Base-by-base conservation (phyloP, 2,113 vertebrate species). In the Ancistrus triradiatus region DNA sequence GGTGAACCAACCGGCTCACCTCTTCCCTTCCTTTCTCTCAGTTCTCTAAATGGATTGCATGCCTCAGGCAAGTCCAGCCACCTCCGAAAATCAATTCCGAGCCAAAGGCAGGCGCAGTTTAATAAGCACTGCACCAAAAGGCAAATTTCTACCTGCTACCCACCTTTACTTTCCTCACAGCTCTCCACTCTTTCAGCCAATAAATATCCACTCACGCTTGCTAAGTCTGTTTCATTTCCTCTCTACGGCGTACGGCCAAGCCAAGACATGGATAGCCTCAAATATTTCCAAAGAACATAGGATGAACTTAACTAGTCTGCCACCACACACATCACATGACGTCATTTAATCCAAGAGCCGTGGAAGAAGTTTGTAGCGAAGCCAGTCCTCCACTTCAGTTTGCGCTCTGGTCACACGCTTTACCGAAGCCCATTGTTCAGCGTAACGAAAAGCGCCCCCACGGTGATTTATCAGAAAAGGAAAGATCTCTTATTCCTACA, bases 81-180 rank as follows among this genome's bases (percentile, higher is more conserved):
- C 59, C 53, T 59, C 47, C 10, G 31, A 63, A 67, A 68, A 63
- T 72, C 70, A 58, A 72, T 68, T 72, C 31, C 19, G 18, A 35
- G 31, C 19, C 59, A 60, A 60, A 58, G 24, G 38, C 52, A 31
- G 44, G 59, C 48, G 51, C 43, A 25, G 15, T 66, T 66, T 58
- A 58, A 66, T 66, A 52, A 57, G 44, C 6, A 10, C 3, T 9
- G 28, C 52, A 22, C 42, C 28, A 57, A 48, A 37, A 66, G 33
- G 25, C 31, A 50, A 57, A 27, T 27, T 24, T 4, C 21, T n/a
- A 27, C 24, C 5, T 10, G 6, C 27, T n/a, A n/a, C n/a, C n/a
- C n/a, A n/a, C n/a, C n/a, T n/a, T n/a, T n/a, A n/a, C 11, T 49
- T 10, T 60, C 44, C 28, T 21, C 18, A 28, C 46, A 24, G 9